phyloP scores from a whole-genome alignment of 2,113 vertebrate species.

The Paracanthobrama guichenoti region DNA sequence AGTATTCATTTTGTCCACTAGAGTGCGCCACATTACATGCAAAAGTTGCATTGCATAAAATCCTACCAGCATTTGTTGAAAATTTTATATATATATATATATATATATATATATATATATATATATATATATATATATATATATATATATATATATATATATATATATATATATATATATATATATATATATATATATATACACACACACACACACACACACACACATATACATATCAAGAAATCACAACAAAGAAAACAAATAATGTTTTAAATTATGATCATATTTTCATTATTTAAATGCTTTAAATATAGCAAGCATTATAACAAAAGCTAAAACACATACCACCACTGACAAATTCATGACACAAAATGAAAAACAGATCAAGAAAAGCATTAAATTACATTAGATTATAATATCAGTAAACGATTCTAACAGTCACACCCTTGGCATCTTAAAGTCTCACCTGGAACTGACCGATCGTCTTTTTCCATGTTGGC shows the following conservation, averaged over 20 bases:
- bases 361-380: background rate
- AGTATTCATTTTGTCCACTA: slow-evolving; percentile 1
- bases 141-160: too few relatives aligned
- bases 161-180: too few relatives aligned
- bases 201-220: too few relatives aligned
- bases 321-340: background rate
- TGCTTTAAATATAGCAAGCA: background rate
- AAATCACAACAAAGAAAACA: background rate
- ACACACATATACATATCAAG: too few relatives aligned
- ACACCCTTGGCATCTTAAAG: background rate
- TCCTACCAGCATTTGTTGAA: background rate
- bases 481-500: slow-evolving; percentile 36
- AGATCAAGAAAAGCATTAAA: background rate
- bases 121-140: too few relatives aligned
- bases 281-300: background rate
- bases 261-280: background rate
- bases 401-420: background rate
- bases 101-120: too few relatives aligned
- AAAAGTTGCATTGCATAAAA: background rate
- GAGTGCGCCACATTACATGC: background rate
- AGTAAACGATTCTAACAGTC: background rate
- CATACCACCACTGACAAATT: background rate
- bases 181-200: too few relatives aligned
- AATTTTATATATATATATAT: too few relatives aligned
- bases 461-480: background rate